Conservation (phyloP, 2,888 invertebrate species). For the Minunthozetes semirufus region DNA sequence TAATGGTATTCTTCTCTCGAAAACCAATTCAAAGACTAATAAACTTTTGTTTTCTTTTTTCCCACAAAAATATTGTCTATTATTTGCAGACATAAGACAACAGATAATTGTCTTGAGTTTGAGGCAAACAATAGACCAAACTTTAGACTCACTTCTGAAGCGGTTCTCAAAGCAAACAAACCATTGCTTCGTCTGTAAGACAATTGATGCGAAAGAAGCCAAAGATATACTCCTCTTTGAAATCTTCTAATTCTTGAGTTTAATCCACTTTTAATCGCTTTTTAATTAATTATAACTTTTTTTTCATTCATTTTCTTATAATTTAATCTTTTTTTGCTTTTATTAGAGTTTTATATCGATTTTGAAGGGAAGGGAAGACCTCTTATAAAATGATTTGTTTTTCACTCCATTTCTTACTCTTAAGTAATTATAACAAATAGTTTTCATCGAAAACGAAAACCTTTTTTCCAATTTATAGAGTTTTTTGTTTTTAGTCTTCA, state of each 20-base stretch:
- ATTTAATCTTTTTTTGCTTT: not conserved
- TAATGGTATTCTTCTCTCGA: not conserved
- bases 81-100: not conserved
- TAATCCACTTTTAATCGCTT: not conserved
- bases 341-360: not conserved
- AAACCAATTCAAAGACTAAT: not conserved
- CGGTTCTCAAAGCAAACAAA: not conserved
- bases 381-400: too few species aligned
- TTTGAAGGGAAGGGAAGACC: not conserved
- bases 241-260: not conserved
- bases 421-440: constrained; percentile 4
- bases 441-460: not conserved
- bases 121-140: not conserved
- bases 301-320: not conserved
- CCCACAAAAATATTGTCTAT: too few species aligned
- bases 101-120: not conserved
- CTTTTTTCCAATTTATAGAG: not conserved
- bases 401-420: not conserved
- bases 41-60: not conserved
- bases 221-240: not conserved
- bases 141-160: not conserved
- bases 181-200: not conserved
- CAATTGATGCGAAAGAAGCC: not conserved
- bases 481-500: not conserved
- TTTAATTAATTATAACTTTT: not conserved